These are phyloP conservation scores for Coleophora deauratella DNA, from an alignment of 2,888 invertebrate species.

Conservation along the genomic window DNA sequence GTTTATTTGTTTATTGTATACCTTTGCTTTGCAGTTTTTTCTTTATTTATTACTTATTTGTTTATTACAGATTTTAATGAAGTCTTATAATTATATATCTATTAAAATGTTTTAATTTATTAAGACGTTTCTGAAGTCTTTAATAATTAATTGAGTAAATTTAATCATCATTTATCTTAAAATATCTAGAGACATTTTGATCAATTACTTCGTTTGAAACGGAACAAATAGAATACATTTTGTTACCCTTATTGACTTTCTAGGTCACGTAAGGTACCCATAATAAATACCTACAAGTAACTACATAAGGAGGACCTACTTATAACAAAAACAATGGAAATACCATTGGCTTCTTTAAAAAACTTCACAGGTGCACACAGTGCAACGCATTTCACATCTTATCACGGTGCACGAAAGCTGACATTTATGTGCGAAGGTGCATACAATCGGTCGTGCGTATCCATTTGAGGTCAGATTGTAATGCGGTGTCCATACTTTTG, in stretches of 20 bases:
- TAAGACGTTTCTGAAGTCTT: no score
- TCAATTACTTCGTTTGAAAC: no score
- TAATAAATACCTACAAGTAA: conserved; percentile 1
- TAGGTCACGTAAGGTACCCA: no score
- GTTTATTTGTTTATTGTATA: no score
- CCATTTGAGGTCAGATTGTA: conserved; percentile 9
- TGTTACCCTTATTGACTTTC: neutral
- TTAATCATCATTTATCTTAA: no score
- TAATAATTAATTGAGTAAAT: no score
- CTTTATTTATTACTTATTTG: no score
- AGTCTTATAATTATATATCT: no score
- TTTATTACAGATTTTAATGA: no score
- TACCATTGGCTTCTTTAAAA: neutral
- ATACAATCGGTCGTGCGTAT: neutral
- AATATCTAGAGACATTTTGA: no score
- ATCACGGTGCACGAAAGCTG: conserved; percentile 3
- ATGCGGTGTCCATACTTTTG: conserved; percentile 1
- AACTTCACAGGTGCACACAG: neutral
- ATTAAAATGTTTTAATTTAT: no score
- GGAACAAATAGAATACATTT: neutral
- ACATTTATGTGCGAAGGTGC: neutral
- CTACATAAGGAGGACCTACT: neutral
- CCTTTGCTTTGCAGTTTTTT: no score
- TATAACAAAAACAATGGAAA: conserved; percentile 1
- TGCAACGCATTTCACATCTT: conserved; percentile 3